These are phyloP conservation scores for Druon quercuslanigerum DNA, from an alignment of 1,140 invertebrate genomes.

Conservation along the genomic window DNA sequence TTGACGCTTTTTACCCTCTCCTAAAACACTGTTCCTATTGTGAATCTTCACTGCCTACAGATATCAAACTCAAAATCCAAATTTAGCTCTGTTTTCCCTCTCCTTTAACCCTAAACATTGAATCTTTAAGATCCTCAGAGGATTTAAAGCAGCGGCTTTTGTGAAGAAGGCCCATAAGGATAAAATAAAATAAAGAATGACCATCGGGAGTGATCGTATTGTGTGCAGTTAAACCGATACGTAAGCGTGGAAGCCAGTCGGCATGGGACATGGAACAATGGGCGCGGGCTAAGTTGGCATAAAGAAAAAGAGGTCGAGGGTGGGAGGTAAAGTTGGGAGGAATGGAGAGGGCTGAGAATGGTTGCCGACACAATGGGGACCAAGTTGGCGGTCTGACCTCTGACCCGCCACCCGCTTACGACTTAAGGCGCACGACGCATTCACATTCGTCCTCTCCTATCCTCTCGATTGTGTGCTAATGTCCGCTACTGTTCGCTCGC, in stretches of 20 bases:
- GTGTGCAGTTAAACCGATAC: conserved; percentile 54
- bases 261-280: conserved; percentile 60
- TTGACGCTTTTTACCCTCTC: too few relatives aligned
- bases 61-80: too few relatives aligned
- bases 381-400: conserved; percentile 72
- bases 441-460: conserved; percentile 65
- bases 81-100: too few relatives aligned
- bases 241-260: conserved; percentile 71
- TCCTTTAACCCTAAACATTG: too few relatives aligned
- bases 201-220: conserved; percentile 42
- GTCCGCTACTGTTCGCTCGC: conserved; percentile 64
- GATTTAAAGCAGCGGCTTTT: not conserved
- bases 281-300: conserved; percentile 46
- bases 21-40: too few relatives aligned
- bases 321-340: conserved; percentile 1
- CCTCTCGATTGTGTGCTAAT: conserved; percentile 76
- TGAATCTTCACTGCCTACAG: too few relatives aligned
- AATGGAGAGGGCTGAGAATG: conserved; percentile 31
- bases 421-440: conserved; percentile 59
- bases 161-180: conserved; percentile 17
- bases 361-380: conserved; percentile 70
- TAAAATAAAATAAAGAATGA: conserved; percentile 38
- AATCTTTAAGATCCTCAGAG: too few relatives aligned
- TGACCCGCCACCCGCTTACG: conserved; percentile 64
- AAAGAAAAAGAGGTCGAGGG: conserved; percentile 48